These are phyloP conservation scores for Automeris io DNA, from an alignment of 2,888 invertebrate genomes.

Conservation along the genomic window DNA sequence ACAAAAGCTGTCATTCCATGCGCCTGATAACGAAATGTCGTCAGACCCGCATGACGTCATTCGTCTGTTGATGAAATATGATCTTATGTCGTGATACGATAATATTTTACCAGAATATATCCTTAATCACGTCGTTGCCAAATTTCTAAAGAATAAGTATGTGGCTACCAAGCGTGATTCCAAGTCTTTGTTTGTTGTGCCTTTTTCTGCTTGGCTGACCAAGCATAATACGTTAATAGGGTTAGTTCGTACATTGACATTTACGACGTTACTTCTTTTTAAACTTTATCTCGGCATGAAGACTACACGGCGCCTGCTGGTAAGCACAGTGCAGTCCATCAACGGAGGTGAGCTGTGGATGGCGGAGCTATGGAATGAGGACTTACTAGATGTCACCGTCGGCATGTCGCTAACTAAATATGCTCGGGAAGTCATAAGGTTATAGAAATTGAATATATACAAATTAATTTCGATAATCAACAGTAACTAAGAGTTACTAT, in stretches of 20 bases:
- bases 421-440: too few species aligned
- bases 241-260: slow-evolving; percentile 11
- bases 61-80: slow-evolving; percentile 25
- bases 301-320: too few species aligned
- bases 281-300: too few species aligned
- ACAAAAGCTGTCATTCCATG: slow-evolving; percentile 35
- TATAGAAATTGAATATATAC: too few species aligned
- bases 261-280: too few species aligned
- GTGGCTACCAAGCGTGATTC: slow-evolving; percentile 7
- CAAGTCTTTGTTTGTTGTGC: slow-evolving; percentile 27
- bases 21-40: slow-evolving; percentile 38
- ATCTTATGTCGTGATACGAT: slow-evolving; percentile 22
- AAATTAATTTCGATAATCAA: too few species aligned
- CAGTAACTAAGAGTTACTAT: too few species aligned
- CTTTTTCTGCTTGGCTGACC: slow-evolving; percentile 39
- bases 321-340: too few species aligned
- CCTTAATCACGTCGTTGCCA: not conserved
- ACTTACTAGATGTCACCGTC: too few species aligned
- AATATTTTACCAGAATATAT: not conserved
- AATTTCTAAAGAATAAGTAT: slow-evolving; percentile 3
- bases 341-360: too few species aligned
- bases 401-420: too few species aligned
- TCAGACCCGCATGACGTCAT: slow-evolving; percentile 29
- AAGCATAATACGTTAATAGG: slow-evolving; percentile 31
- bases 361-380: too few species aligned